Percentiles rank a stretch among this genome's conserved stretches.
Evolutionary conservation across 2,888 invertebrate species (phyloP).

Genomic region (Notocelia uddmanniana): DNA sequence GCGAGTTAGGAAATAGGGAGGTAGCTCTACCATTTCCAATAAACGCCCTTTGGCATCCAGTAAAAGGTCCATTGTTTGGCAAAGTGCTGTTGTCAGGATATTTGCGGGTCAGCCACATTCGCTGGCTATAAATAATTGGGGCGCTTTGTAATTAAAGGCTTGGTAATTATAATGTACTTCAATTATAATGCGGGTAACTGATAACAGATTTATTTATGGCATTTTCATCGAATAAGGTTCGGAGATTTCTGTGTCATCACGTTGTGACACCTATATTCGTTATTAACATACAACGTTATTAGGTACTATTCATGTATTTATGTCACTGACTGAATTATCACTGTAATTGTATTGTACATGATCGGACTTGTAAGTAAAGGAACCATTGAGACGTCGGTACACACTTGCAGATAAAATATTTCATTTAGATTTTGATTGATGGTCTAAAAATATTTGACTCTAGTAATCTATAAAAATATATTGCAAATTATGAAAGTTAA

Average conservation of each 20-base stretch:
- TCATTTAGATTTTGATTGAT: too few relatives aligned
- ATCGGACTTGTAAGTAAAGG: too few relatives aligned
- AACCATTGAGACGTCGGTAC: too few relatives aligned
- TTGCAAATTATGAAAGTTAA: too few relatives aligned
- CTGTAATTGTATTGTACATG: too few relatives aligned
- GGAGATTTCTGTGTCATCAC: background rate
- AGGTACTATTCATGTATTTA: too few relatives aligned
- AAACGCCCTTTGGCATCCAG: conserved; percentile 43
- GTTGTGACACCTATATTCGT: too few relatives aligned
- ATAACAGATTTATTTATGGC: background rate
- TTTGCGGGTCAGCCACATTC: background rate
- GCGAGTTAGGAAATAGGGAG: conserved; percentile 46
- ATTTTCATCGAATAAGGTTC: background rate
- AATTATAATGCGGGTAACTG: background rate
- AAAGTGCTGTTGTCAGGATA: conserved; percentile 7
- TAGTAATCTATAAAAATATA: too few relatives aligned
- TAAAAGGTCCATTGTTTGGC: conserved; percentile 31
- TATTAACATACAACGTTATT: too few relatives aligned
- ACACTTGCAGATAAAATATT: too few relatives aligned
- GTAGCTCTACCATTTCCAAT: conserved; percentile 52
- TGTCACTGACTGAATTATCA: too few relatives aligned
- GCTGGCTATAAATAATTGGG: conserved; percentile 1
- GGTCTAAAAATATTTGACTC: too few relatives aligned
- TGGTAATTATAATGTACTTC: conserved; percentile 7
- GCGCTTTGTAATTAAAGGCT: conserved; percentile 5